Conservation (phyloP, 1,140 invertebrate species). For the Drosophila sulfurigaster region DNA sequence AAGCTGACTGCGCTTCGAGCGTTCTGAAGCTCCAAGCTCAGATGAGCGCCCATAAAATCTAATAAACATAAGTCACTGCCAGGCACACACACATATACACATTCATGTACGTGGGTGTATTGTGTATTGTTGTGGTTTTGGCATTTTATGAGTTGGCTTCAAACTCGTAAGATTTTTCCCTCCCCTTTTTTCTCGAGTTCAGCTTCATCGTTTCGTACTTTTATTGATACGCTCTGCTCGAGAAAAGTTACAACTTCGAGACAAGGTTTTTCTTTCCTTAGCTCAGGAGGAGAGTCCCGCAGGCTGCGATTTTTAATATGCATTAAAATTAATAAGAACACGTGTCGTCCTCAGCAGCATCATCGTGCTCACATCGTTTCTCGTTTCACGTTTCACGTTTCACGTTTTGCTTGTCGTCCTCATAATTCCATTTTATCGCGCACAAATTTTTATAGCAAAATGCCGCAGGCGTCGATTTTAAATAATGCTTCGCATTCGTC, state of each 20-base stretch:
- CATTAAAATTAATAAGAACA: slow-evolving; percentile 84
- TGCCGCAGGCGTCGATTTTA: slow-evolving; percentile 76
- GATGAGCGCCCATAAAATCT: slow-evolving; percentile 66
- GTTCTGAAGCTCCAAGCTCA: slow-evolving; percentile 29
- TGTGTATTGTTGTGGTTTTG: slow-evolving; percentile 57
- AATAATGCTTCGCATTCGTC: slow-evolving; percentile 51
- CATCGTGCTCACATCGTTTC: slow-evolving; percentile 12
- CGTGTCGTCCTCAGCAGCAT: slow-evolving; percentile 58
- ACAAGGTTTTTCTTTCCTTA: slow-evolving; percentile 9
- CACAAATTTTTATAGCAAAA: slow-evolving; percentile 78
- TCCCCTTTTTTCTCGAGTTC: neutral
- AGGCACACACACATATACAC: neutral
- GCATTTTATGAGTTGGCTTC: slow-evolving; percentile 52
- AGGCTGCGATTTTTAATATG: slow-evolving; percentile 78
- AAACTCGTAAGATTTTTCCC: slow-evolving; percentile 24
- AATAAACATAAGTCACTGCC: slow-evolving; percentile 74
- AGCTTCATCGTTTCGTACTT: slow-evolving; percentile 26
- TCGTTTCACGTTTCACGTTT: neutral
- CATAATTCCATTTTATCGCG: slow-evolving; percentile 81
- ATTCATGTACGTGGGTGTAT: slow-evolving; percentile 15
- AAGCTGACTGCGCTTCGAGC: neutral
- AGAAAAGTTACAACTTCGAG: slow-evolving; percentile 41
- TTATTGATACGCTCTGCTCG: slow-evolving; percentile 67
- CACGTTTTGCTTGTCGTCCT: slow-evolving; percentile 37
- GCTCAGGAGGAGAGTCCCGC: slow-evolving; percentile 11